Evolutionary conservation across 2,888 invertebrate genomes (phyloP).

Genomic region (Lypha dubia): DNA sequence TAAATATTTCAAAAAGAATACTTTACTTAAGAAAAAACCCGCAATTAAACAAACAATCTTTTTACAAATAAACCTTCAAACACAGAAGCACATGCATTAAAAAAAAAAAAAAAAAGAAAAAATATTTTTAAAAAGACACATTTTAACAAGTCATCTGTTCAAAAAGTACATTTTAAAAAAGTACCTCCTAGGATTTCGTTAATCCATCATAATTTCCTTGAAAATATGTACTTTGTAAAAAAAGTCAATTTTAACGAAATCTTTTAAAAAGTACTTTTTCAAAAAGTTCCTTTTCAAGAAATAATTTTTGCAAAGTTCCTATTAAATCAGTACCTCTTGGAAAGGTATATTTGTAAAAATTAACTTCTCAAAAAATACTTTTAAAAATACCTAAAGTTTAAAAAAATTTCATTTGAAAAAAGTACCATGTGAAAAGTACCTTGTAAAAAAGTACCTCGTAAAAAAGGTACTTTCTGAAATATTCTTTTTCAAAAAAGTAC

Average conservation of each 20-base stretch:
- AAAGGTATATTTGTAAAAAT: background rate
- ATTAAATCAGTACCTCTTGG: background rate
- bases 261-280: background rate
- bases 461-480: background rate
- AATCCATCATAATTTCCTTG: background rate
- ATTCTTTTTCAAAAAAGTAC: too few species aligned
- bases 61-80: background rate
- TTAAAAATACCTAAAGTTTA: background rate
- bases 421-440: background rate
- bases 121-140: background rate
- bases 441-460: background rate
- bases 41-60: background rate
- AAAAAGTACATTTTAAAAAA: slow-evolving; percentile 8
- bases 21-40: too few species aligned
- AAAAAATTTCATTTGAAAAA: background rate
- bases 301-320: background rate
- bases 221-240: background rate
- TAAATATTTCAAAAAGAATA: too few species aligned
- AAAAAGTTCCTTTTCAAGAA: background rate
- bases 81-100: background rate
- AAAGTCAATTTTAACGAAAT: background rate
- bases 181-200: background rate
- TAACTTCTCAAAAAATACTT: background rate
- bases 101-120: background rate
- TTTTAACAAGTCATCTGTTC: background rate